Evolutionary conservation across 37 sponge, comb jelly and placozoan species (phyloP).

Genomic region (Corticium candelabrum): DNA sequence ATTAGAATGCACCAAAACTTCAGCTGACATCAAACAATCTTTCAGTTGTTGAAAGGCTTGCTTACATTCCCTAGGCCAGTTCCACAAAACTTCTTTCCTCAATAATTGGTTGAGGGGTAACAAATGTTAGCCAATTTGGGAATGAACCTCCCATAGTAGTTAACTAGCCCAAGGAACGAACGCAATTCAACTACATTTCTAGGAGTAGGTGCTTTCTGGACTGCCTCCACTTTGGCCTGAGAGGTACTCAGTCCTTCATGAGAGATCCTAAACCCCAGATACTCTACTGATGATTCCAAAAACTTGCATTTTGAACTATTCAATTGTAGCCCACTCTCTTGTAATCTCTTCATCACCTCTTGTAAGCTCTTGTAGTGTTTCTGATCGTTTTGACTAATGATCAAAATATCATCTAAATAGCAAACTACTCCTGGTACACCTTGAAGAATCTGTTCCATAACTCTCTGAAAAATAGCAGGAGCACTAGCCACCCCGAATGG

Average conservation of each 20-base stretch:
- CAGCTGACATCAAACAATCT: no score
- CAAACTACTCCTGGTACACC: conserved; percentile 20
- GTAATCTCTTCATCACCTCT: conserved; percentile 3
- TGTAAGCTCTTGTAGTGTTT: neutral
- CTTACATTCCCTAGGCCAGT: no score
- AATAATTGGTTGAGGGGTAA: no score
- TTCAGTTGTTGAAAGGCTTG: no score
- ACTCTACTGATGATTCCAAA: conserved; percentile 9
- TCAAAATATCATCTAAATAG: conserved; percentile 28
- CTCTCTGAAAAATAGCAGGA: conserved; percentile 18
- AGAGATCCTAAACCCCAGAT: conserved; percentile 15
- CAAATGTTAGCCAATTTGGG: no score
- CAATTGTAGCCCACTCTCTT: conserved; percentile 2
- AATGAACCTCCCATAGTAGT: conserved; percentile 17
- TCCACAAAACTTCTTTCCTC: no score
- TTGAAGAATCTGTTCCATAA: conserved; percentile 25
- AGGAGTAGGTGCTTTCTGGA: conserved; percentile 13
- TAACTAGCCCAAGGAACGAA: conserved; percentile 22
- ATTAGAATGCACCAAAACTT: no score
- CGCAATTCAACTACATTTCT: conserved; percentile 19
- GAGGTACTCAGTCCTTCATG: conserved; percentile 14
- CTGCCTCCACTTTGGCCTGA: conserved; percentile 13
- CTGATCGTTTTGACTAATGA: conserved; percentile 6
- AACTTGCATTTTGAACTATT: conserved; percentile 12
- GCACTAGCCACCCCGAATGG: conserved; percentile 19